phyloP scores from a whole-genome alignment of 2,113 vertebrate genomes.

The Anarhynchus alexandrinus region DNA sequence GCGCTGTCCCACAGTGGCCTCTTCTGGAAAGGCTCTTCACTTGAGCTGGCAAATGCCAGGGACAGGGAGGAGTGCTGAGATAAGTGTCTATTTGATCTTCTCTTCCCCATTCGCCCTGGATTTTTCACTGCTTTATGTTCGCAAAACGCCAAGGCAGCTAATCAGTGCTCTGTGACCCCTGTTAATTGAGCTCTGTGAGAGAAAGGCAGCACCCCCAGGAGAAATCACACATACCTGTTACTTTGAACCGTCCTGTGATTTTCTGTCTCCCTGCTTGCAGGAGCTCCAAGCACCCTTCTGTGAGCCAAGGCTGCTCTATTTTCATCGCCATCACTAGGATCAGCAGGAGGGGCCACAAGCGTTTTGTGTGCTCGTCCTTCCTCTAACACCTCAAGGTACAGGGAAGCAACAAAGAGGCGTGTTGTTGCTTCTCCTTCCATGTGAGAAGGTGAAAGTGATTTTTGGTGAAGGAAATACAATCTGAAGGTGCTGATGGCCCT shows the following conservation, averaged over 20 bases:
- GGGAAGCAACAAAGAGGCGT: not conserved
- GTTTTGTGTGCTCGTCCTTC: not conserved
- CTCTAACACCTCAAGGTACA: not conserved
- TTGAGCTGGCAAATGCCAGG: conserved; percentile 30
- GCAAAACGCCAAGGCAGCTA: conserved; percentile 38
- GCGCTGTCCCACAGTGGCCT: not conserved
- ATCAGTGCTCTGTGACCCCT: conserved; percentile 56
- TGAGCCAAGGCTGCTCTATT: conserved; percentile 17
- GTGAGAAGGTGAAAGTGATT: not conserved
- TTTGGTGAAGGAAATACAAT: not conserved
- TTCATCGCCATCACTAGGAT: not conserved
- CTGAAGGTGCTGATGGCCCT: not conserved
- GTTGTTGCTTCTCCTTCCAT: not conserved
- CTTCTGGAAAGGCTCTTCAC: conserved; percentile 24
- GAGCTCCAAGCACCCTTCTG: conserved; percentile 22
- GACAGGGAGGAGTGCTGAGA: conserved; percentile 21
- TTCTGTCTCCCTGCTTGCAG: not conserved
- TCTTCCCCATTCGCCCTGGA: conserved; percentile 10
- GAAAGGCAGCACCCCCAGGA: conserved; percentile 16
- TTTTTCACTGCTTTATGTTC: conserved; percentile 53
- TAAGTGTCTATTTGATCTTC: conserved; percentile 59
- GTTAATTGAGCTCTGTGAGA: conserved; percentile 44
- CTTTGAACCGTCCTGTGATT: conserved; percentile 28
- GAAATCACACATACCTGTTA: conserved; percentile 56
- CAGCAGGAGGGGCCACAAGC: conserved; percentile 4